A percentile compares a stretch with the other conserved stretches of the same genome.
These are phyloP conservation scores for Enteromius trimaculatus DNA, from an alignment of 2,797 vertebrate genomes.

Conservation along the genomic window DNA sequence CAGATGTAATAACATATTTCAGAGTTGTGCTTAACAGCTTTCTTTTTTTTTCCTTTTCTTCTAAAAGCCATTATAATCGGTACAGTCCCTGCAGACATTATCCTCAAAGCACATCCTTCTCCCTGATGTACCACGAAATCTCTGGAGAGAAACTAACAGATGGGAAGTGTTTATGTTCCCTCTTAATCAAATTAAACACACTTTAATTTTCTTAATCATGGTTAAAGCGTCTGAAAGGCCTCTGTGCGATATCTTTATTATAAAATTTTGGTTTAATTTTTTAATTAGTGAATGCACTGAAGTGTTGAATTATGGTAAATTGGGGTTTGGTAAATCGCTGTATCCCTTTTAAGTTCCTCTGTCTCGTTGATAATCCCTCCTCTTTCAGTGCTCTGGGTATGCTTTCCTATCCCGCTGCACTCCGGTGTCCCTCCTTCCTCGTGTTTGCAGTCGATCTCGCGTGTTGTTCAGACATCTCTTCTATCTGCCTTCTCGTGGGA, in stretches of 20 bases:
- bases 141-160: slow-evolving; percentile 72
- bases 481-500: slow-evolving; percentile 1
- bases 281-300: slow-evolving; percentile 71
- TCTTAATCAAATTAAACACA: slow-evolving; percentile 80
- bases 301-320: slow-evolving; percentile 50
- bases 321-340: background rate
- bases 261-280: slow-evolving; percentile 68
- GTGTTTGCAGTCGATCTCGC: background rate
- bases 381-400: background rate
- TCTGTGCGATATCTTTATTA: slow-evolving; percentile 59
- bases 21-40: slow-evolving; percentile 44
- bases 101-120: slow-evolving; percentile 58
- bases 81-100: slow-evolving; percentile 45
- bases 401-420: background rate
- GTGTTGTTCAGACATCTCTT: slow-evolving; percentile 21
- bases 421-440: background rate
- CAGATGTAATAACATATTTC: slow-evolving; percentile 41
- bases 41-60: background rate
- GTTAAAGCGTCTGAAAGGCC: slow-evolving; percentile 75
- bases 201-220: slow-evolving; percentile 81
- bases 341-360: slow-evolving; percentile 15
- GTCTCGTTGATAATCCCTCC: background rate
- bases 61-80: slow-evolving; percentile 42
- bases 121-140: slow-evolving; percentile 42
- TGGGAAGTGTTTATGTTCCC: slow-evolving; percentile 74